phyloP scores from a whole-genome alignment of 2,888 invertebrate genomes.

The Philhelius pedissequus region DNA sequence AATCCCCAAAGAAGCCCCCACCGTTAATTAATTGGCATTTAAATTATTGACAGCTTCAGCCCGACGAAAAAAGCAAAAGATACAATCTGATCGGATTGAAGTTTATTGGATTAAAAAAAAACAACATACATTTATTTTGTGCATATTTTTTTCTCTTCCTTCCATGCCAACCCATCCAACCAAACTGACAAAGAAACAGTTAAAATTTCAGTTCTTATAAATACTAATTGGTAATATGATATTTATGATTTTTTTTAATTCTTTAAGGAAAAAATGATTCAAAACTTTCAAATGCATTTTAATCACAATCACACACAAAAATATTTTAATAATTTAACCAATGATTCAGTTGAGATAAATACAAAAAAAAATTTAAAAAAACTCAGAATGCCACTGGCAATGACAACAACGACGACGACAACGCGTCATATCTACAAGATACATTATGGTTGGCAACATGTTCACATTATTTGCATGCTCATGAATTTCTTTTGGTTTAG shows the following conservation, averaged over 20 bases:
- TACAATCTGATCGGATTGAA: slow-evolving; percentile 61
- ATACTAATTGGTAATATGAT: slow-evolving; percentile 60
- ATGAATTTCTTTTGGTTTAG: not conserved
- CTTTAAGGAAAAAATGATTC: not conserved
- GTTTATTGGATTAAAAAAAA: slow-evolving; percentile 56
- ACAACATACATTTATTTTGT: slow-evolving; percentile 18
- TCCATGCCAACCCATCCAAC: not conserved
- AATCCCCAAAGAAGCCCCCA: slow-evolving; percentile 28
- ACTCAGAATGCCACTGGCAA: slow-evolving; percentile 8
- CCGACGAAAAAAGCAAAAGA: slow-evolving; percentile 12
- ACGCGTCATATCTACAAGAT: not conserved
- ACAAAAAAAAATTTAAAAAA: not conserved
- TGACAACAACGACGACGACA: not conserved
- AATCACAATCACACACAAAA: not conserved
- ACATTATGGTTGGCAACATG: slow-evolving; percentile 21
- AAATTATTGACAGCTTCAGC: slow-evolving; percentile 62
- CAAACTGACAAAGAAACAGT: not conserved
- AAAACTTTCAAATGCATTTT: slow-evolving; percentile 18
- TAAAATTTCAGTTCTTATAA: not conserved
- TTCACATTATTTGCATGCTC: slow-evolving; percentile 12
- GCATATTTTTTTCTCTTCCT: not conserved
- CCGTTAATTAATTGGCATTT: slow-evolving; percentile 66
- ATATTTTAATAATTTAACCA: slow-evolving; percentile 10
- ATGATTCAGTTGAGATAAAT: not conserved
- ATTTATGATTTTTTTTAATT: not conserved